A percentile compares a stretch with the other conserved stretches of the same genome.
Conservation (phyloP, 2,888 invertebrate species). For the Rotaria macrura region DNA sequence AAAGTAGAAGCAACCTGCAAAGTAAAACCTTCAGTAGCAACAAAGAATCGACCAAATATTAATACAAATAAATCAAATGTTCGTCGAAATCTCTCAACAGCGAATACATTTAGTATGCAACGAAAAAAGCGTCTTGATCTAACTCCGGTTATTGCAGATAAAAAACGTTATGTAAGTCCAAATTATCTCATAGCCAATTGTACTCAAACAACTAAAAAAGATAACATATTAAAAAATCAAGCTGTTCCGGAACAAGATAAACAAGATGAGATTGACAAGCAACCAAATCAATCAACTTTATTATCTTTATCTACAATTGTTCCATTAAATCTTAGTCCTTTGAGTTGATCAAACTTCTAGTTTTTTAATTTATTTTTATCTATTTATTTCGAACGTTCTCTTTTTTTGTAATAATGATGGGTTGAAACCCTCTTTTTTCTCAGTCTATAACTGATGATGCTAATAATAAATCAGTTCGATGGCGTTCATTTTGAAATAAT, state of each 20-base stretch:
- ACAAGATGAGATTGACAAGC: not conserved
- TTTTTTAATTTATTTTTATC: not conserved
- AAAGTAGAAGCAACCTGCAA: not conserved
- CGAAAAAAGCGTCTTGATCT: not conserved
- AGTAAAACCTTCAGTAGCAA: not conserved
- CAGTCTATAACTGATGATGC: not conserved
- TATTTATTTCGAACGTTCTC: no score
- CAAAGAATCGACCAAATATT: not conserved
- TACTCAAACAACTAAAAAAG: not conserved
- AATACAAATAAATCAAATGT: not conserved
- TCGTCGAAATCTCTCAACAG: not conserved
- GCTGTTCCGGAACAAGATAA: not conserved
- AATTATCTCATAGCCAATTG: no score
- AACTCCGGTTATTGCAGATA: not conserved
- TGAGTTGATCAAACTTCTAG: not conserved
- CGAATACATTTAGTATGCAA: not conserved
- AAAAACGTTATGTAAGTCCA: not conserved
- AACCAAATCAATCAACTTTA: no score
- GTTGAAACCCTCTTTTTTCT: not conserved
- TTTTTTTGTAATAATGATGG: no score
- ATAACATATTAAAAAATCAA: not conserved
- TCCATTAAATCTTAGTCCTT: not conserved
- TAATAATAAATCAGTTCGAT: not conserved
- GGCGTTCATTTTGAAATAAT: not conserved
- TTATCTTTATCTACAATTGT: not conserved